Evolutionary conservation across 2,797 vertebrate species (phyloP), one percentile per base, ranked within the genome.

Genomic region (Echiichthys vipera): DNA sequence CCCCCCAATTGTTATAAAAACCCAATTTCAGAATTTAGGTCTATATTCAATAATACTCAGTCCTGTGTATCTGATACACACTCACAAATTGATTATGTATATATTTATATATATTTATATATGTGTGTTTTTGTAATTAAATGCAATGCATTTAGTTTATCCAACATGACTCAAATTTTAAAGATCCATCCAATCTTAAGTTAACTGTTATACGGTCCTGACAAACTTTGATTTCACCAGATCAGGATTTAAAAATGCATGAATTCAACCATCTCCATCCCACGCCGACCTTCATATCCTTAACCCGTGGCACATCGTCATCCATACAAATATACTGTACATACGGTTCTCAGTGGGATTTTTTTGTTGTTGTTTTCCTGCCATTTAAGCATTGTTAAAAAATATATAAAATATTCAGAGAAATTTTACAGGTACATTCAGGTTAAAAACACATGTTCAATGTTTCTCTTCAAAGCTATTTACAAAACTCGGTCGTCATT

Each of bases 371-470:
- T 56, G 36, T 34, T 63, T 47, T 81, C 53, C 84, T 53, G 72
- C 55, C 57, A 50, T 89, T 86, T 86, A 74, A 81, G 89, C 91
- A 85, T 75, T 39, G 81, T 92, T 84, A 84, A 84, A 81, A 88
- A 91, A 87, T 86, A 89, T 93, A 93, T 83, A 91, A 93, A 92
- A 92, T 80, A 83, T 81, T 66, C 69, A 83, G 77, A 86, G 68
- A 83, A 68, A 78, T 79, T 86, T 43, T 84, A 89, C 86, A 89
- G 65, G 78, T 84, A 84, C 84, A 71, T 90, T 92, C 74, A 57
- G 72, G 82, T 90, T 92, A 90, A 93, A 93, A 94, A 92, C 81
- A 84, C 74, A 67, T 70, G 68, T 69, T 80, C 77, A 63, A 69
- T 9, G 20, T 47, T 73, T 82, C 86, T 76, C 80, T 83, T 80